Base-by-base conservation (phyloP, 2,113 vertebrate genomes). In the Neodon shergylaensis region DNA sequence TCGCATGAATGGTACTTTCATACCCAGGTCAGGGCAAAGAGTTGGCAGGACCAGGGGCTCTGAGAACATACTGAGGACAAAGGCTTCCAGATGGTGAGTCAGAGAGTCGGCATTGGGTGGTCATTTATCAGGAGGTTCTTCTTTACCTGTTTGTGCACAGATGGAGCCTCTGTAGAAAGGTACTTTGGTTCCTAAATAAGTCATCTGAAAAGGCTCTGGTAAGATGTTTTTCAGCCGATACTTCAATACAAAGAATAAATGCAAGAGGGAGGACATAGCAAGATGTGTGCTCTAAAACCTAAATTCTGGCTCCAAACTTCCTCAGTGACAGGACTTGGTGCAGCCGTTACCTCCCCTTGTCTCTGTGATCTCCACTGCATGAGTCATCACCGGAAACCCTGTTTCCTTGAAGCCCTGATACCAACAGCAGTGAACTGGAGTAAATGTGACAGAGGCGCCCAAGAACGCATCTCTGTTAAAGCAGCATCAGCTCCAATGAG, bases 271-370 rank as follows among this genome's bases (percentile, higher is more conserved):
- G 82, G 42, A 16, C 1, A 5, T 21, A 13, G 21, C 82, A 61
- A 14, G 14, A n/a, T 82, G 3, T 33, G 4, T 39, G 22, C 22
- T 73, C 42, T 87, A 63, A 5, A 76, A 12, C 33, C 26, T 17
- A 14, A 79, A 36, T 95, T 95, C 72, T 88, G 49, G 39, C 47
- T 73, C 39, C 28, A 81, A 72, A 88, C 6, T 11, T 88, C 21
- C 33, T 54, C 68, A 52, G 10, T 28, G 22, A 81, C 39, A 42
- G 44, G n/a, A 61, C 10, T 54, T 52, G 72, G 26, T 70, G 22
- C 0, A n/a, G 49, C 47, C 3, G 0, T 17, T 26, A 28, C 52
- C 14, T 88, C 5, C 2, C 17, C 3, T 7, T n/a, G 47, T 76
- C 31, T 70, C 11, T 24, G 17, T 54, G 47, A 44, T 74, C 49